Evolutionary conservation across 2,113 vertebrate genomes (phyloP), one percentile per base, ranked within the genome.

Genomic region (Hippocampus barbouri): DNA sequence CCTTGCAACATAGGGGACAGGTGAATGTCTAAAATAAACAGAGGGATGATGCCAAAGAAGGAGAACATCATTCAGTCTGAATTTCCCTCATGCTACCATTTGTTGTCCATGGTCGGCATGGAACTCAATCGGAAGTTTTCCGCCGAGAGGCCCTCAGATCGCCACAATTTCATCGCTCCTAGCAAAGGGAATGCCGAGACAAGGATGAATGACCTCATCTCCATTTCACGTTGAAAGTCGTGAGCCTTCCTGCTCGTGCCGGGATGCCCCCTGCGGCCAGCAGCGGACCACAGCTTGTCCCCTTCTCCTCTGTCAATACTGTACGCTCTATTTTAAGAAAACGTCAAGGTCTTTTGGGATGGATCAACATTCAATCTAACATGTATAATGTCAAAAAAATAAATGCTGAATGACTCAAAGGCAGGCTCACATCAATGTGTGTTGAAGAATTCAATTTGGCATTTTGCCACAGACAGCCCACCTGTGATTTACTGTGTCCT

Each of bases 201-300:
- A 83, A 88, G 75, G 77, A 87, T 79, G 77, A 88, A 87, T 80
- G 76, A 76, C 67, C 77, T 79, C 75, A 79, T 87, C 77, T 85
- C 6, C 45, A 68, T 72, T 86, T 83, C 79, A 78, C 74, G 86
- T 85, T 40, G 57, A 85, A 86, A 86, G 81, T 82, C 5, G 9
- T 83, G 86, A 82, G 76, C 65, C 79, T 77, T 81, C 79, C 70
- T 72, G 74, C 56, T 64, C 79, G 79, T 87, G 68, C 76, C 12
- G 38, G 72, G 82, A 43, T 45, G 23, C 23, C 76, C 69, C 69
- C 72, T 75, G 63, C 41, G 18, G 80, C 79, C 77, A 86, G 68
- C 75, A 70, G 76, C 56, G 67, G 84, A 85, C 79, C 83, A 74
- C 76, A 83, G 77, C 76, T 81, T 86, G 82, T 76, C 83, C 80